These are phyloP conservation scores for Ciconia maguari DNA, from an alignment of 2,113 vertebrate genomes.

Conservation along the genomic window DNA sequence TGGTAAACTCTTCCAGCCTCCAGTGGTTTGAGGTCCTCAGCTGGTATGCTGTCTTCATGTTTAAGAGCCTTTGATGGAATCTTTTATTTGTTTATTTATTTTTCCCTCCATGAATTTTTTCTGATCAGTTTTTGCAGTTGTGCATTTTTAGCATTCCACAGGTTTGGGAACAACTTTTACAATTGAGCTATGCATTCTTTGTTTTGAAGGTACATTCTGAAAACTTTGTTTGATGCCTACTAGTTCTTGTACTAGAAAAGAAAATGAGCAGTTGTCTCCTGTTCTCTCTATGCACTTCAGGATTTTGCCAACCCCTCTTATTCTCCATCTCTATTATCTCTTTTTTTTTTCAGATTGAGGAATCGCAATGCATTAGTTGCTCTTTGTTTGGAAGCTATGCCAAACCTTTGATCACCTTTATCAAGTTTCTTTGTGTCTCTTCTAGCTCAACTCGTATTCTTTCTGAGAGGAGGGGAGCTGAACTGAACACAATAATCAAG, in stretches of 20 bases:
- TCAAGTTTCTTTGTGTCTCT: background rate
- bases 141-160: background rate
- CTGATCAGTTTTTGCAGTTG: background rate
- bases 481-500: background rate
- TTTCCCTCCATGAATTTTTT: fast-evolving
- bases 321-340: background rate
- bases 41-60: background rate
- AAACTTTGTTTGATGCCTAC: background rate
- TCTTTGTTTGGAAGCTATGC: background rate
- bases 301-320: background rate
- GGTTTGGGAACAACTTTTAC: background rate
- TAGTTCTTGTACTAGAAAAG: background rate
- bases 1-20: background rate
- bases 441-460: background rate
- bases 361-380: fast-evolving
- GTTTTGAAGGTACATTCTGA: background rate
- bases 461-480: background rate
- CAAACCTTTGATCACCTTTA: background rate
- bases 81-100: background rate
- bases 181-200: fast-evolving
- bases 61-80: background rate
- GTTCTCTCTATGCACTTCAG: background rate
- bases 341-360: background rate
- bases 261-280: background rate
- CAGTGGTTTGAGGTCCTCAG: background rate